These are phyloP conservation scores for Sitophilus oryzae DNA, from an alignment of 1,140 invertebrate species.

Conservation along the genomic window DNA sequence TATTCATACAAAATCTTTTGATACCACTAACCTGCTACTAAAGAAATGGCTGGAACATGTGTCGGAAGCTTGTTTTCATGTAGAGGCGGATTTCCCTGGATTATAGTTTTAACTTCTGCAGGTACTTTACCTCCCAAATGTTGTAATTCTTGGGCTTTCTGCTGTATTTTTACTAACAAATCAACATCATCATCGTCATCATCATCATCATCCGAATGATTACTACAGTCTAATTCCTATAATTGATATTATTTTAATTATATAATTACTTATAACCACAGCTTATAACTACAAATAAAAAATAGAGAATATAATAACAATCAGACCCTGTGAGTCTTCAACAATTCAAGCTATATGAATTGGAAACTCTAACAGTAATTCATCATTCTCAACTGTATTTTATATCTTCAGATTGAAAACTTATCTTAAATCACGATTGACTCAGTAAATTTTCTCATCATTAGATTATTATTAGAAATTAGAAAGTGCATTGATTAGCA, in stretches of 20 bases:
- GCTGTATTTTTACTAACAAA: constrained; percentile 43
- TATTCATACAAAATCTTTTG: too few species aligned
- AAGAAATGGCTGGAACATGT: constrained; percentile 42
- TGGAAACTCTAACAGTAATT: constrained; percentile 42
- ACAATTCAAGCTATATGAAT: constrained; percentile 12
- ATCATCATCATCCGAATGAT: constrained; percentile 22
- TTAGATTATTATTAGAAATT: constrained; percentile 3
- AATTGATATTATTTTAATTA: neutral
- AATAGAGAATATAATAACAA: neutral
- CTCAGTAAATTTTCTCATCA: constrained; percentile 5
- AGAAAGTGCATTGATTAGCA: too few species aligned
- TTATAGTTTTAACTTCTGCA: constrained; percentile 15
- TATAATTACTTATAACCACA: neutral
- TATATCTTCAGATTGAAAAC: constrained; percentile 44
- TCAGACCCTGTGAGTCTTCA: constrained; percentile 42
- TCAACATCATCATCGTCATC: constrained; percentile 43
- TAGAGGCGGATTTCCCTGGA: constrained; percentile 14
- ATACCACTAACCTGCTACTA: constrained; percentile 56
- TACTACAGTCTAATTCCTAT: constrained; percentile 5
- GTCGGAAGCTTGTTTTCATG: constrained; percentile 12
- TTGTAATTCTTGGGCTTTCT: constrained; percentile 44
- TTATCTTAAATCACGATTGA: constrained; percentile 28
- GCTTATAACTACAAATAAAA: neutral
- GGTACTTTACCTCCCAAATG: constrained; percentile 37
- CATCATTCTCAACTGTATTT: constrained; percentile 36